Base-by-base conservation (phyloP, 2,113 vertebrate species). In the Triplophysa siluroides region DNA sequence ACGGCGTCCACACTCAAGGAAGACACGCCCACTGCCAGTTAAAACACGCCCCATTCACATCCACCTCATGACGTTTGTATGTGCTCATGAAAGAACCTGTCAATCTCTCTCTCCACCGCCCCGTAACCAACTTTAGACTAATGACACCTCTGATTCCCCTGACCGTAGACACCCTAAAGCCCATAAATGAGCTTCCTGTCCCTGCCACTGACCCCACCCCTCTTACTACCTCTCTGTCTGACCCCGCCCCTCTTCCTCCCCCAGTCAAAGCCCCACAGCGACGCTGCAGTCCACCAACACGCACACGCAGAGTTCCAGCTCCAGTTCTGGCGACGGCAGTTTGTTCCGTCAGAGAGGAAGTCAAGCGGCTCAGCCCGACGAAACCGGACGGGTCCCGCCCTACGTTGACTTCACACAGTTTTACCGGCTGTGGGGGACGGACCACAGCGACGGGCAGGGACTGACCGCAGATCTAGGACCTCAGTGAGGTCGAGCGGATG, bases 351-450 rank as follows among this genome's bases (percentile, higher is more conserved):
- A 96, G 78, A 90, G 96, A 3, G 96, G 95, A 0, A 93, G 93
- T 45, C 96, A 96, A 90, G 95, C 96, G 0, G 95, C 95, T 0
- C 97, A 97, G 33, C 96, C 98, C 0, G 97, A 98, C 0, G 96
- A 98, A 89, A 98, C 97, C 0, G 98, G 98, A 12, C 90, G 96
- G 0, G 98, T 99, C 0, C 97, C 97, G 13, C 97, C 98, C 1
- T 99, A 99, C 0, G 96, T 99, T 89, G 98, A 99, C 94, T 99
- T 99, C 85, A 95, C 91, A 0, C 95, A 98, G 83, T 99, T 99
- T 83, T 98, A 98, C 90, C 91, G 91, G 14, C 91, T 98, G 74
- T 99, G 97, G 97, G 96, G 95, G 3, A 88, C 92, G 19, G 97
- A 99, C 87, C 95, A 98, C 2, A 91, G 92, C 0, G 97, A 99